A percentile compares a stretch with the other conserved stretches of the same genome.
Conservation (phyloP, 2,797 vertebrate genomes). For the Stomatorhinus walkeri region DNA sequence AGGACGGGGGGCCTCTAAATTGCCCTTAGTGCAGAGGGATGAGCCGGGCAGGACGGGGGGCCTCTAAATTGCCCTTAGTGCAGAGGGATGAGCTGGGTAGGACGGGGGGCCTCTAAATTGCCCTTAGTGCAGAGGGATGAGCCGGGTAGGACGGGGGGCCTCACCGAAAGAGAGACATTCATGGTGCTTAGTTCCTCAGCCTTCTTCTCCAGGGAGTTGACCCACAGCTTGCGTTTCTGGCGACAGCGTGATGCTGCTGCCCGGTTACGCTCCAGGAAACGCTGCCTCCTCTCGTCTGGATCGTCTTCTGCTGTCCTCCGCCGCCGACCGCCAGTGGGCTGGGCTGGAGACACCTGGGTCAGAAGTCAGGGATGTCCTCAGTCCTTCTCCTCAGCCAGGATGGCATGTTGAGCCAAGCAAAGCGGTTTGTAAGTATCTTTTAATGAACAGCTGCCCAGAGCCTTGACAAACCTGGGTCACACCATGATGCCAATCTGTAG, state of each 20-base stretch:
- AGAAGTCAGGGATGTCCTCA: slow-evolving; percentile 1
- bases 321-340: slow-evolving; percentile 86
- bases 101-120: neutral
- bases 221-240: slow-evolving; percentile 94
- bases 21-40: neutral
- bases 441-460: neutral
- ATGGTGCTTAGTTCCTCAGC: slow-evolving; percentile 86
- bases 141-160: slow-evolving; percentile 26
- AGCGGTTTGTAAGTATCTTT: neutral
- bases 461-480: neutral
- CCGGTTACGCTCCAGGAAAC: slow-evolving; percentile 89
- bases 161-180: slow-evolving; percentile 92
- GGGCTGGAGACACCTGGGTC: slow-evolving; percentile 85
- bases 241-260: slow-evolving; percentile 92
- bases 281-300: slow-evolving; percentile 88
- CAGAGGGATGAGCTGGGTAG: neutral
- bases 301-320: slow-evolving; percentile 83
- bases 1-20: neutral
- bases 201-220: slow-evolving; percentile 89
- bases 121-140: neutral
- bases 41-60: neutral
- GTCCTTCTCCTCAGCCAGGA: neutral
- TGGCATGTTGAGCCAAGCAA: neutral
- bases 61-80: neutral
- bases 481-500: neutral